Evolutionary conservation across 2,888 invertebrate genomes (phyloP).

Genomic region (Theristus sp.): DNA sequence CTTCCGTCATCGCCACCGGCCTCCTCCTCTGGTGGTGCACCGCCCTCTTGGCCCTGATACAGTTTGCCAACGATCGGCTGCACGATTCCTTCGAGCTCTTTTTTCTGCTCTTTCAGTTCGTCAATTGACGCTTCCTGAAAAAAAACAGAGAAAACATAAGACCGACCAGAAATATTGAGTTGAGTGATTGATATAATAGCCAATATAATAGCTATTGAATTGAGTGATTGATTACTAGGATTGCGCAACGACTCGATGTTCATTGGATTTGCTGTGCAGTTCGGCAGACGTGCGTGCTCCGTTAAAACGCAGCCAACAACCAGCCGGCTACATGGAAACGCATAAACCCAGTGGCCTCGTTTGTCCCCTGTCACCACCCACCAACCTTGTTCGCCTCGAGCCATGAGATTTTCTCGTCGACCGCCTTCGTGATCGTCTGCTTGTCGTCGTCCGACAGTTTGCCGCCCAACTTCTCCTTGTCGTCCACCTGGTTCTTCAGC

Average conservation of each 20-base stretch:
- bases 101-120: slow-evolving; percentile 61
- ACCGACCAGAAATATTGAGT: no score
- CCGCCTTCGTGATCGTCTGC: slow-evolving; percentile 73
- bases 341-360: no score
- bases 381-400: slow-evolving; percentile 73
- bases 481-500: slow-evolving; percentile 69
- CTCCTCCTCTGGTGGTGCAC: slow-evolving; percentile 11
- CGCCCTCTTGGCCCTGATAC: slow-evolving; percentile 54
- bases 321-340: no score
- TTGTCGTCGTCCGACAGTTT: slow-evolving; percentile 69
- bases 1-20: slow-evolving; percentile 15
- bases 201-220: no score
- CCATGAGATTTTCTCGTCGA: slow-evolving; percentile 93
- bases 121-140: slow-evolving; percentile 31
- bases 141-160: no score
- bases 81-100: slow-evolving; percentile 76
- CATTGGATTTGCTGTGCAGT: no score
- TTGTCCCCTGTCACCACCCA: no score
- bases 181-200: no score
- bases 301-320: no score
- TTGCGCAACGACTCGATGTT: no score
- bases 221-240: no score
- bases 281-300: no score
- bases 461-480: slow-evolving; percentile 88
- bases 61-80: slow-evolving; percentile 93